Evolutionary conservation across 2,797 vertebrate genomes (phyloP).

Genomic region (Zalophus californianus): DNA sequence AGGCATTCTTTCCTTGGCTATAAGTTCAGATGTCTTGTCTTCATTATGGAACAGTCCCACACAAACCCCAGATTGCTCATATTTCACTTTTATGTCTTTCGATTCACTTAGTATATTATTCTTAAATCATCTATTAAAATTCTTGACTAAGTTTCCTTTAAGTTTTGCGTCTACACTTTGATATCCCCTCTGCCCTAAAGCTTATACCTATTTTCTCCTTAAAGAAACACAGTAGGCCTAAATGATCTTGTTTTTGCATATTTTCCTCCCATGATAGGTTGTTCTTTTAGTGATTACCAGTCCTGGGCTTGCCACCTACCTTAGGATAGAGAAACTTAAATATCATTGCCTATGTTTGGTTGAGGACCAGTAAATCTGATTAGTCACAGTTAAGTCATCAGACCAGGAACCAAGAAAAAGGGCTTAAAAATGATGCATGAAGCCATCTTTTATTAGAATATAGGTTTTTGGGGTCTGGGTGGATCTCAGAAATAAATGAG

Average conservation of each 20-base stretch:
- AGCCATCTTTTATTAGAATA: constrained; percentile 44
- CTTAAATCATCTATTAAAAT: constrained; percentile 54
- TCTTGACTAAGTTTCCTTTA: constrained; percentile 36
- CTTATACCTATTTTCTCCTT: neutral
- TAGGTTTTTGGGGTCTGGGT: neutral
- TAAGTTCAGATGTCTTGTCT: constrained; percentile 56
- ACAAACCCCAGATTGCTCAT: constrained; percentile 44
- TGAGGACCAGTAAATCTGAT: neutral
- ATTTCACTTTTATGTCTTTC: constrained; percentile 57
- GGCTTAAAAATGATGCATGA: neutral
- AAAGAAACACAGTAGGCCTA: neutral
- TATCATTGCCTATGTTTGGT: neutral
- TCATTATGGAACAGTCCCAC: constrained; percentile 25
- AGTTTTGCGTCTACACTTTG: constrained; percentile 41
- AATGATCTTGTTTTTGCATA: neutral
- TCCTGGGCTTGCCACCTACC: neutral
- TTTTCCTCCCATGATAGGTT: neutral
- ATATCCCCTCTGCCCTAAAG: neutral
- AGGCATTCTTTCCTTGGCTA: constrained; percentile 42
- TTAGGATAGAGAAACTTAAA: neutral
- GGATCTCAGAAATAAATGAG: constrained; percentile 36
- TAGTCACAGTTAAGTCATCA: neutral
- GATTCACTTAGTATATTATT: constrained; percentile 44
- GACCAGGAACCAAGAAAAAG: neutral
- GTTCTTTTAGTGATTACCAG: neutral